Evolutionary conservation across 2,797 vertebrate species (phyloP).

Genomic region (Borostomias antarcticus): DNA sequence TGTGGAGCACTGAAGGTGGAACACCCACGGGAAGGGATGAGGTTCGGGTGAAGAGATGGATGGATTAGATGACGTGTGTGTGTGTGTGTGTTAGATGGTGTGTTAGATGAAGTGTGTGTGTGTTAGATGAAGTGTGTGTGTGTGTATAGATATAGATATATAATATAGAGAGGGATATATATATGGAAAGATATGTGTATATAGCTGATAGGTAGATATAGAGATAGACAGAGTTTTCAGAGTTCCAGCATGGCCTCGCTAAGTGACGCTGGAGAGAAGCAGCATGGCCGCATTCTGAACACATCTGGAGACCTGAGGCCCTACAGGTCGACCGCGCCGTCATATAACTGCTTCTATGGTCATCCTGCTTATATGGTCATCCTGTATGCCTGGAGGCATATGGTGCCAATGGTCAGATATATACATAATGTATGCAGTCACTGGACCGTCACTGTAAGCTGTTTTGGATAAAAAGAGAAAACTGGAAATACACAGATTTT

Average conservation of each 20-base stretch:
- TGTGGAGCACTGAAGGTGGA: neutral
- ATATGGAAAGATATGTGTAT: too few relatives aligned
- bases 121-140: too few relatives aligned
- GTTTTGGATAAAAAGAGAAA: neutral
- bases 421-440: neutral
- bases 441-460: neutral
- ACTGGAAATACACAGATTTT: neutral
- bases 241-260: constrained; percentile 47
- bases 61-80: too few relatives aligned
- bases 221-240: neutral
- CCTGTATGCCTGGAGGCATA: constrained; percentile 28
- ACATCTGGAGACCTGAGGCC: constrained; percentile 4
- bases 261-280: constrained; percentile 41
- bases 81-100: too few relatives aligned
- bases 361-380: constrained; percentile 54
- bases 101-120: too few relatives aligned
- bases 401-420: neutral
- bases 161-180: constrained; percentile 18
- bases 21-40: neutral
- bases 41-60: neutral
- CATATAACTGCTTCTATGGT: constrained; percentile 65
- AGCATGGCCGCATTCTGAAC: constrained; percentile 58
- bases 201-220: too few relatives aligned
- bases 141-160: too few relatives aligned
- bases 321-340: constrained; percentile 44